These are phyloP conservation scores for Apotomis betuletana DNA, from an alignment of 2,888 invertebrate species.

Conservation along the genomic window DNA sequence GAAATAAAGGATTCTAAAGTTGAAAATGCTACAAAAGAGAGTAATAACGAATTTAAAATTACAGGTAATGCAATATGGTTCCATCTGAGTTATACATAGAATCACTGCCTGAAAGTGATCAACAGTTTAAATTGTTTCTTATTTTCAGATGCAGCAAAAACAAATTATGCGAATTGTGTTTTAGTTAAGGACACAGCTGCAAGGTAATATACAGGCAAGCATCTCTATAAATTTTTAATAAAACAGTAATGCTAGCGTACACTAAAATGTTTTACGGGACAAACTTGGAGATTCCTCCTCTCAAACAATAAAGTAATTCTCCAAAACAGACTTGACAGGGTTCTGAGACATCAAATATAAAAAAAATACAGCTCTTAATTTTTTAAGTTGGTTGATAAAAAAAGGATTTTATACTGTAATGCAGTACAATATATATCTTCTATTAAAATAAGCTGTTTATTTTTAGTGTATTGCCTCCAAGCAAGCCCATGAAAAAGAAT, in stretches of 20 bases:
- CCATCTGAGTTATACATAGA: no score
- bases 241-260: no score
- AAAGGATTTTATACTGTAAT: no score
- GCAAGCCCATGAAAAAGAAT: constrained; percentile 31
- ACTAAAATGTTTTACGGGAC: no score
- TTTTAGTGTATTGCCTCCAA: neutral
- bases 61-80: neutral
- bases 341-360: no score
- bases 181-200: constrained; percentile 29
- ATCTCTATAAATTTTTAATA: no score
- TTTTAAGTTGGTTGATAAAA: no score
- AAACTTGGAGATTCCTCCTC: no score
- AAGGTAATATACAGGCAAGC: constrained; percentile 5
- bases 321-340: no score
- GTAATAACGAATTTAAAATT: neutral
- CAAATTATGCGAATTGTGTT: constrained; percentile 36
- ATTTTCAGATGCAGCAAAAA: constrained; percentile 46
- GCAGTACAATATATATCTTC: neutral
- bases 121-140: neutral
- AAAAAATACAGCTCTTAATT: no score
- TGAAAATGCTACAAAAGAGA: neutral
- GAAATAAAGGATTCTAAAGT: neutral
- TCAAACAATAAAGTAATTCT: no score
- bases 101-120: no score
- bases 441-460: neutral